A percentile compares a stretch with the other conserved stretches of the same genome.
These are phyloP conservation scores for Bucco capensis DNA, from an alignment of 2,113 vertebrate species.

Conservation along the genomic window DNA sequence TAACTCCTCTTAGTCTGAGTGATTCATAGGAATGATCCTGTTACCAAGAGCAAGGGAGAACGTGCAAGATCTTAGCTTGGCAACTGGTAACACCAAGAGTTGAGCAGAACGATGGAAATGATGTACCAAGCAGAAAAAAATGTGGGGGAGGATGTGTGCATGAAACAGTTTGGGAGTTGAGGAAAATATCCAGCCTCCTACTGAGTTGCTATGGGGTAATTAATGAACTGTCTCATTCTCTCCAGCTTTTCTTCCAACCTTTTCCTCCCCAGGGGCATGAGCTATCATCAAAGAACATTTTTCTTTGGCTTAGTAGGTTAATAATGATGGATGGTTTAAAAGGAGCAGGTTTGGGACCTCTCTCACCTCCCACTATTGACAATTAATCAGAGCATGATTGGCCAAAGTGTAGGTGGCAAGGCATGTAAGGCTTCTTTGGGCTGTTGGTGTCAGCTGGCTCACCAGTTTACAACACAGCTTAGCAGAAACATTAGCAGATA, in stretches of 20 bases:
- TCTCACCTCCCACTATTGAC: neutral
- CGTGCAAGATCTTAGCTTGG: neutral
- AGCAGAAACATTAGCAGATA: neutral
- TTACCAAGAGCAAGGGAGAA: neutral
- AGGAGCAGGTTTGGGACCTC: neutral
- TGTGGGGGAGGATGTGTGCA: conserved; percentile 34
- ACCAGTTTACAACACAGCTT: neutral
- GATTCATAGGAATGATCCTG: neutral
- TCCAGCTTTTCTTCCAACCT: conserved; percentile 27
- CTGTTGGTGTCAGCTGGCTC: neutral
- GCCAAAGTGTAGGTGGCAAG: neutral
- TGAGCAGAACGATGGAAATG: conserved; percentile 33
- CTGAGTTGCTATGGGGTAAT: conserved; percentile 40
- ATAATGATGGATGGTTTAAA: neutral
- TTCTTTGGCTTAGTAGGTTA: neutral
- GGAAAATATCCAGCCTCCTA: conserved; percentile 52
- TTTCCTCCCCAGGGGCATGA: conserved; percentile 6
- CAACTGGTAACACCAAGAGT: neutral
- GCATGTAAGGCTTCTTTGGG: neutral
- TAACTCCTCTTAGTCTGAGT: neutral
- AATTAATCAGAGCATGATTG: neutral
- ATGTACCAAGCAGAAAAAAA: conserved; percentile 19
- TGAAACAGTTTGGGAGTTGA: conserved; percentile 22
- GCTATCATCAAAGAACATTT: neutral
- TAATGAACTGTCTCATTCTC: conserved; percentile 23